Evolutionary conservation across 2,888 invertebrate species (phyloP).

Genomic region (Diaperis boleti): DNA sequence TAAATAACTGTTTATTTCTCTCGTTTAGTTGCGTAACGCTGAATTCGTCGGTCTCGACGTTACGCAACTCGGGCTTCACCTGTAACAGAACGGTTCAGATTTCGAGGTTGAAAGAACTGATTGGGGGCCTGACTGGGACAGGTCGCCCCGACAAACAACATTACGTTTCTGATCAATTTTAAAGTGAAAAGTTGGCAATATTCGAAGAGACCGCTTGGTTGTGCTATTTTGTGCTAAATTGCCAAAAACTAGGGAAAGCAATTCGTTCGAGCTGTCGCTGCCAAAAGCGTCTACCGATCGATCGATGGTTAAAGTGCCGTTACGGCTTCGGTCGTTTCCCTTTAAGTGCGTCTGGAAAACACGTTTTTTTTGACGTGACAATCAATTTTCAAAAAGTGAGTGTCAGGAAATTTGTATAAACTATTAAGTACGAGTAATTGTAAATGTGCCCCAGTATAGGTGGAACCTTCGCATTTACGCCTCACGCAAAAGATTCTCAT

Average conservation of each 20-base stretch:
- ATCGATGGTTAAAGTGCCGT: conserved; percentile 26
- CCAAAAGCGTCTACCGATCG: conserved; percentile 24
- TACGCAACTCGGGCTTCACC: conserved; percentile 28
- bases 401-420: no score
- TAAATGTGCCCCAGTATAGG: no score
- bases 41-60: conserved; percentile 13
- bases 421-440: no score
- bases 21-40: conserved; percentile 21
- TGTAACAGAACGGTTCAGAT: conserved; percentile 24
- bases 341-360: conserved; percentile 19
- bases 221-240: conserved; percentile 15
- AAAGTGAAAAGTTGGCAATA: conserved; percentile 15
- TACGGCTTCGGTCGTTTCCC: conserved; percentile 19
- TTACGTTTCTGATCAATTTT: conserved; percentile 10
- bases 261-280: conserved; percentile 12
- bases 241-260: conserved; percentile 22
- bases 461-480: no score
- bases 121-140: conserved; percentile 6
- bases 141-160: background rate
- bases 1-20: conserved; percentile 34
- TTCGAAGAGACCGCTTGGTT: background rate
- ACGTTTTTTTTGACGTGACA: background rate
- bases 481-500: no score
- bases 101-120: conserved; percentile 3
- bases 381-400: no score